Conservation (phyloP, 2,797 vertebrate genomes). For the Aulostomus chinensis region DNA sequence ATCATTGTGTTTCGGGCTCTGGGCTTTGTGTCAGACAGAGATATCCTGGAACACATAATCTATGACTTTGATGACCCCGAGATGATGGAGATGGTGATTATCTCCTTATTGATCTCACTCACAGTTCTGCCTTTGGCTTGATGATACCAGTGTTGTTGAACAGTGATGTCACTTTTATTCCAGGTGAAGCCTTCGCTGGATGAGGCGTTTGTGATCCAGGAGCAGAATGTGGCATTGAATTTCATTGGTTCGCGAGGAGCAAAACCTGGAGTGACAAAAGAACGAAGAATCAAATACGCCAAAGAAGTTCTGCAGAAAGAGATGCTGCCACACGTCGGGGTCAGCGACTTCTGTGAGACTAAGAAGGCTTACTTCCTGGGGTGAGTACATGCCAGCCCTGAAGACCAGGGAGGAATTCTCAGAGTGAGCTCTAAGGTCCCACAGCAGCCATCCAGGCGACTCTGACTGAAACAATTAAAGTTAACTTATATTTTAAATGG, state of each 20-base stretch:
- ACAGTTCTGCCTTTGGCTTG: neutral
- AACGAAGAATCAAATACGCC: conserved; percentile 96
- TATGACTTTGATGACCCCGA: conserved; percentile 99
- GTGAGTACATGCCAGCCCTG: too few relatives aligned
- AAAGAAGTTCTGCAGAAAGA: conserved; percentile 98
- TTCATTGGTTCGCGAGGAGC: conserved; percentile 98
- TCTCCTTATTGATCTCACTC: too few relatives aligned
- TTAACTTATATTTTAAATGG: too few relatives aligned
- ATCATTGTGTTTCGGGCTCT: conserved; percentile 97
- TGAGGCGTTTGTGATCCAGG: conserved; percentile 97
- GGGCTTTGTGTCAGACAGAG: conserved; percentile 96
- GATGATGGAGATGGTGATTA: conserved; percentile 99
- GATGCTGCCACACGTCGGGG: conserved; percentile 97
- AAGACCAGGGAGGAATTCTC: too few relatives aligned
- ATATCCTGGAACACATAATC: conserved; percentile 98
- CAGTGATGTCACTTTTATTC: neutral
- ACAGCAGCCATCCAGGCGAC: too few relatives aligned
- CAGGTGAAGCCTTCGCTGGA: conserved; percentile 98
- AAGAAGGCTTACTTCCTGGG: conserved; percentile 98
- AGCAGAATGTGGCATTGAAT: conserved; percentile 97
- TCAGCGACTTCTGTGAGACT: conserved; percentile 98
- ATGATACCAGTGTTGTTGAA: neutral
- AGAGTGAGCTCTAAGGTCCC: too few relatives aligned
- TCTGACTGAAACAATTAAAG: too few relatives aligned
- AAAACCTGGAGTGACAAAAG: conserved; percentile 97